Evolutionary conservation across 2,888 invertebrate genomes (phyloP).

Genomic region (Orthosia cruda): DNA sequence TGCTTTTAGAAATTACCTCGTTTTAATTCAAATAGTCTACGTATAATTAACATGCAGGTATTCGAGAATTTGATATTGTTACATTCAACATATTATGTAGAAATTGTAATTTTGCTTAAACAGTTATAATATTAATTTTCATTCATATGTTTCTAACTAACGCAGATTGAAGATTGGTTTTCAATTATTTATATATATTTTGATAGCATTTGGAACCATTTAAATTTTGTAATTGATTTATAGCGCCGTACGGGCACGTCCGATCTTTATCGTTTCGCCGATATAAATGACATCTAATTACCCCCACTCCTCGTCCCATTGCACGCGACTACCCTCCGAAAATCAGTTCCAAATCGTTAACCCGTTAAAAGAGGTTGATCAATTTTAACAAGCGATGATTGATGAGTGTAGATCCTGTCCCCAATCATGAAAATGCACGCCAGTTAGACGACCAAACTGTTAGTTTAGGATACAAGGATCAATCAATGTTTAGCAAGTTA

Average conservation of each 20-base stretch:
- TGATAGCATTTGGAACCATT: background rate
- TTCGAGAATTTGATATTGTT: background rate
- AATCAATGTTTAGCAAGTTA: slow-evolving; percentile 57
- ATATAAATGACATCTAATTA: slow-evolving; percentile 36
- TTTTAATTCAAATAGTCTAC: slow-evolving; percentile 29
- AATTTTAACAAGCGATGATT: slow-evolving; percentile 53
- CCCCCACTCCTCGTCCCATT: slow-evolving; percentile 2
- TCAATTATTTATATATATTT: background rate
- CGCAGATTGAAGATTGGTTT: background rate
- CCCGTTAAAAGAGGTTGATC: slow-evolving; percentile 26
- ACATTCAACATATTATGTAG: background rate
- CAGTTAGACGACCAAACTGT: slow-evolving; percentile 43
- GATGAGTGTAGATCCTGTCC: slow-evolving; percentile 46
- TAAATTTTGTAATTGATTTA: slow-evolving; percentile 14
- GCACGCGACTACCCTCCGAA: slow-evolving; percentile 7
- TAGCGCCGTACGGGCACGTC: slow-evolving; percentile 13
- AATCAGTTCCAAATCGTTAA: slow-evolving; percentile 29
- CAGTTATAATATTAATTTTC: background rate
- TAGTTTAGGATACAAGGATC: slow-evolving; percentile 61
- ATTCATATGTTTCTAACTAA: background rate
- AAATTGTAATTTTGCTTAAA: background rate
- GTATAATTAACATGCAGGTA: slow-evolving; percentile 8
- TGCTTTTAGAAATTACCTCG: slow-evolving; percentile 28
- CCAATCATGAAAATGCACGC: slow-evolving; percentile 53
- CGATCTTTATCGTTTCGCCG: slow-evolving; percentile 21